These are phyloP conservation scores for Coboldia fuscipes DNA, from an alignment of 1,140 invertebrate genomes.

Conservation along the genomic window DNA sequence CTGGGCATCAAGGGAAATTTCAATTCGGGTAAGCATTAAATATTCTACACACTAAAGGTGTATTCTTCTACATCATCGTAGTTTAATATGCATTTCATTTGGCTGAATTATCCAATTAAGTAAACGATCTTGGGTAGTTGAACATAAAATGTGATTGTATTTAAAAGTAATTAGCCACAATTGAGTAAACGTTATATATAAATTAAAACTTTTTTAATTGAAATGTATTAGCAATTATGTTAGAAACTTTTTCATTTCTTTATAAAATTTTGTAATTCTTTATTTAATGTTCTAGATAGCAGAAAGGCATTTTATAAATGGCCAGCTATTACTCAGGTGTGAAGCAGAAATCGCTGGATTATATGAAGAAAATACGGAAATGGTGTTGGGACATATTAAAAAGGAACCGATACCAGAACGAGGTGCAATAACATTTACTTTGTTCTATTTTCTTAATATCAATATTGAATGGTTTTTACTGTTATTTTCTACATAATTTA, in stretches of 20 bases:
- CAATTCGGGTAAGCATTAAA: slow-evolving; percentile 3
- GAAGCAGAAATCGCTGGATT: slow-evolving; percentile 3
- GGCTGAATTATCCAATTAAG: too few species aligned
- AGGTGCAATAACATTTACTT: too few species aligned
- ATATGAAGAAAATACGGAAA: slow-evolving; percentile 4
- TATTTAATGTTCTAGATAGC: slow-evolving; percentile 1
- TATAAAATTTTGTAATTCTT: neutral
- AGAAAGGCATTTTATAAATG: slow-evolving; percentile 4
- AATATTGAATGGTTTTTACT: too few species aligned
- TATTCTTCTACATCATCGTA: too few species aligned
- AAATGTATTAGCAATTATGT: neutral
- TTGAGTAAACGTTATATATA: neutral
- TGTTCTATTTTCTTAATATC: too few species aligned
- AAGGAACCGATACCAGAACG: slow-evolving; percentile 5
- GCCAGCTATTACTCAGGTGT: slow-evolving; percentile 4
- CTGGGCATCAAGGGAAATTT: slow-evolving; percentile 4
- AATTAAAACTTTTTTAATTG: slow-evolving; percentile 1
- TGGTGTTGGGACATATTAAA: neutral
- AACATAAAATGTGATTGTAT: too few species aligned
- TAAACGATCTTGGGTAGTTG: too few species aligned
- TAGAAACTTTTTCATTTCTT: neutral
- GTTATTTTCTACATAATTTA: too few species aligned
- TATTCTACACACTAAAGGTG: neutral
- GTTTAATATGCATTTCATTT: too few species aligned
- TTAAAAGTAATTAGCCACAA: neutral